Evolutionary conservation across 2,888 invertebrate species (phyloP), one percentile per base, ranked within the genome.

Genomic region (Limnephilus auricula): DNA sequence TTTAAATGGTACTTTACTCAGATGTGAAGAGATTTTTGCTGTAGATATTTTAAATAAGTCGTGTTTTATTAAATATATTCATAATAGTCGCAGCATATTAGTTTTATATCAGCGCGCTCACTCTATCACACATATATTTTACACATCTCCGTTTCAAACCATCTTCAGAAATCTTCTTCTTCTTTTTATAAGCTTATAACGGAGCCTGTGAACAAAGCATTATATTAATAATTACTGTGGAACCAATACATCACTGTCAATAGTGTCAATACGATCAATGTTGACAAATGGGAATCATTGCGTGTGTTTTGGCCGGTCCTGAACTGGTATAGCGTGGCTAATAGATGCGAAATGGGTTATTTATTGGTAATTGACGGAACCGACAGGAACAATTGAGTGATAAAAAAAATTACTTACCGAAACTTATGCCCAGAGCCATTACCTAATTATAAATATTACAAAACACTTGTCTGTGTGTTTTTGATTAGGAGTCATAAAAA

Each of bases 221-320:
- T 65, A 25, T 2, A 65, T n/a, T 25, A 65, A 65, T 65, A 65
- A 65, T 65, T 25, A 25, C 30, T 9, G 2, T 6, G 25, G 25
- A 9, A 65, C n/a, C 45, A 9, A 85, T 85, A 85, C 85, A 85
- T 85, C 85, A 85, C 37, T 40, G 85, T 85, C 85, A 85, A 40
- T 40, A 85, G n/a, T 40, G 85, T 85, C 85, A 85, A 40, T 40
- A 40, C 85, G 45, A 85, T 45, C 85, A 85, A 40, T 37, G 30
- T 85, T 85, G 85, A 85, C 85, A 85, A 85, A 85, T 85, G 85
- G 85, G 40, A 85, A 85, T 65, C 65, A 65, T 45, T 85, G 85
- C 13, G 85, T n/a, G 45, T 37, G 40, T 85, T 85, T 85, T 40
- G 85, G n/a, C 45, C 85, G 18, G 40, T 30, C 32, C 34, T n/a